Evolutionary conservation across 2,113 vertebrate genomes (phyloP).

Genomic region (Cairina moschata): DNA sequence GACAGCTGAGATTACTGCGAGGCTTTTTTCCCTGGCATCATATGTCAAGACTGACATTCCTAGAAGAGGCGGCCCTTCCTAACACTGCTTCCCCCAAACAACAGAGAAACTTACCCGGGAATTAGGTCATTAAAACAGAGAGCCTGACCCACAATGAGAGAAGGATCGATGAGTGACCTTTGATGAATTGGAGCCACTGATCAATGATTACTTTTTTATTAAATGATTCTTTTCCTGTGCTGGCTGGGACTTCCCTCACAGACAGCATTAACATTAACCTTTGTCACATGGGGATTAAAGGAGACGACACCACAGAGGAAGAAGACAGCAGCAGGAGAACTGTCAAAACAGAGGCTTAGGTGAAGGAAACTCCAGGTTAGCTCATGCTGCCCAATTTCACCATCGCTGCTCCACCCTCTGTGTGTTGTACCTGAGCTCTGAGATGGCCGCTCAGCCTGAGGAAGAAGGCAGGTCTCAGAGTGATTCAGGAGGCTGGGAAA

Average conservation of each 20-base stretch:
- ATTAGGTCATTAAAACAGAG: conserved; percentile 62
- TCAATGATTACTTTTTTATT: conserved; percentile 64
- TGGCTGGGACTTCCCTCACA: conserved; percentile 23
- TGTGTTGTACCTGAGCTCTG: neutral
- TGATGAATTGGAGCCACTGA: conserved; percentile 32
- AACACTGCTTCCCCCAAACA: neutral
- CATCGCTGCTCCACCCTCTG: neutral
- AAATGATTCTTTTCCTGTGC: conserved; percentile 45
- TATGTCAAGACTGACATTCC: neutral
- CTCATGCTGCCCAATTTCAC: neutral
- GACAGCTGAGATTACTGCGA: neutral
- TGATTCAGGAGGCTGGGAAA: neutral
- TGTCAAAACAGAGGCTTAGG: neutral
- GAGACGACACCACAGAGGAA: neutral
- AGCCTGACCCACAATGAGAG: conserved; percentile 24
- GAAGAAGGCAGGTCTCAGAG: neutral
- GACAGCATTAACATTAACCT: conserved; percentile 53
- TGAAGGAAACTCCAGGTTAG: neutral
- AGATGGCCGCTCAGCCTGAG: neutral
- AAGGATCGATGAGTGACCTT: conserved; percentile 50
- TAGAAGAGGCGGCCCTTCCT: neutral
- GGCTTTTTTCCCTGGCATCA: neutral
- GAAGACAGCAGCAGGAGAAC: neutral
- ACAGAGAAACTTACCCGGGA: conserved; percentile 50
- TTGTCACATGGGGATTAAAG: conserved; percentile 43